Evolutionary conservation across 2,113 vertebrate genomes (phyloP), one percentile per base, ranked within the genome.

Genomic region (Rhinolophus ferrumequinum): DNA sequence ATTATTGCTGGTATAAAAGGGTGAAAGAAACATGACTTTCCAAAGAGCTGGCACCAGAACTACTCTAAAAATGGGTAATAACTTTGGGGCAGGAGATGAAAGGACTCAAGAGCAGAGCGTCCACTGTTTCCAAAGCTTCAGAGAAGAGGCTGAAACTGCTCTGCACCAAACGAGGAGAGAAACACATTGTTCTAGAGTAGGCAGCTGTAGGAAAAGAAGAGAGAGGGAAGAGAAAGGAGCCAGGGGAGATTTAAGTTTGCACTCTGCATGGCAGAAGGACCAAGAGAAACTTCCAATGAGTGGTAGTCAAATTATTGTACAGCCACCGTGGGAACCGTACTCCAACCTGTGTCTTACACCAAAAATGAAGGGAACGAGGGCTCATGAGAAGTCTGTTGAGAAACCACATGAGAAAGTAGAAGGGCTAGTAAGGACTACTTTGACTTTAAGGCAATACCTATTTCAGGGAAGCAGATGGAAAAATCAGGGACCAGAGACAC

Each of bases 401-500:
- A 99, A 98, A 93, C 95, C 91, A 79, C 97, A 98, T 0, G 98
- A 99, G 86, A 98, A 99, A 80, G 97, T 88, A 0, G 98, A 99
- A 98, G 99, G 73, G 94, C 97, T 95, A 12, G 6, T 2, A 99
- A 99, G 93, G 98, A 98, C 94, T 98, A 97, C 88, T 81, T 94
- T 11, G 97, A 98, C 16, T 98, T 95, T 98, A 99, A 90, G 98
- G 97, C 98, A 98, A 96, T 0, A 99, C 97, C 41, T 98, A 98
- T 90, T 98, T 99, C 94, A 93, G 98, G 90, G 95, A 97, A 94
- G 97, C 96, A 60, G 98, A 98, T 14, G 99, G 98, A 47, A 99
- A 99, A 98, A 99, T 99, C 95, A 99, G 99, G 94, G 99, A 99
- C 96, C 98, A 98, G 98, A 99, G 99, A 97, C 98, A 98, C 98